phyloP scores from a whole-genome alignment of 2,888 invertebrate species.

The Saturnia pavonia region DNA sequence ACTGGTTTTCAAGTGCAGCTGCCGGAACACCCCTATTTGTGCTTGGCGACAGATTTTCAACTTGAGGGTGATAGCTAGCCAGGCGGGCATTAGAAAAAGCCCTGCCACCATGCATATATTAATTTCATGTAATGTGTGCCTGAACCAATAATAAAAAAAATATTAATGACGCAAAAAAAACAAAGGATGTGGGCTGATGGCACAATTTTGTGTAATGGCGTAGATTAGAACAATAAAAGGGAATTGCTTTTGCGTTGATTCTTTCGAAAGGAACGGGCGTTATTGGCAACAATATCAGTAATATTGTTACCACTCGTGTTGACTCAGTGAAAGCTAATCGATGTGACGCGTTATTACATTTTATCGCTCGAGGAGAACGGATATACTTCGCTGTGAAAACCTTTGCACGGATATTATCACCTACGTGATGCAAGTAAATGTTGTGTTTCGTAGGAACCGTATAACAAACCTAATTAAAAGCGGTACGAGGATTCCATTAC shows the following conservation, averaged over 20 bases:
- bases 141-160: slow-evolving; percentile 2
- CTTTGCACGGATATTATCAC: slow-evolving; percentile 28
- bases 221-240: slow-evolving; percentile 51
- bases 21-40: no score
- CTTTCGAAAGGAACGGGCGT: slow-evolving; percentile 38
- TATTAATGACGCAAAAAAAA: slow-evolving; percentile 29
- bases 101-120: no score
- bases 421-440: slow-evolving; percentile 13
- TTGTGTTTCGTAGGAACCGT: background rate
- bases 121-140: background rate
- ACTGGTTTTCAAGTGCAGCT: no score
- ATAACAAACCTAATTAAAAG: slow-evolving; percentile 6
- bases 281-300: slow-evolving; percentile 53
- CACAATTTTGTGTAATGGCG: slow-evolving; percentile 44
- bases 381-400: slow-evolving; percentile 35
- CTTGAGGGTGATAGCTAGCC: no score
- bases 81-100: no score
- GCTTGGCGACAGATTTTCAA: no score
- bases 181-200: slow-evolving; percentile 33
- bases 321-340: slow-evolving; percentile 54
- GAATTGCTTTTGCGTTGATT: slow-evolving; percentile 49
- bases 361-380: slow-evolving; percentile 39
- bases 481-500: background rate
- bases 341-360: slow-evolving; percentile 54
- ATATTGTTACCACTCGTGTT: slow-evolving; percentile 52